A percentile compares a stretch with the other conserved stretches of the same genome.
Conservation (phyloP, 2,888 invertebrate species). For the Drosophila buzzatii region DNA sequence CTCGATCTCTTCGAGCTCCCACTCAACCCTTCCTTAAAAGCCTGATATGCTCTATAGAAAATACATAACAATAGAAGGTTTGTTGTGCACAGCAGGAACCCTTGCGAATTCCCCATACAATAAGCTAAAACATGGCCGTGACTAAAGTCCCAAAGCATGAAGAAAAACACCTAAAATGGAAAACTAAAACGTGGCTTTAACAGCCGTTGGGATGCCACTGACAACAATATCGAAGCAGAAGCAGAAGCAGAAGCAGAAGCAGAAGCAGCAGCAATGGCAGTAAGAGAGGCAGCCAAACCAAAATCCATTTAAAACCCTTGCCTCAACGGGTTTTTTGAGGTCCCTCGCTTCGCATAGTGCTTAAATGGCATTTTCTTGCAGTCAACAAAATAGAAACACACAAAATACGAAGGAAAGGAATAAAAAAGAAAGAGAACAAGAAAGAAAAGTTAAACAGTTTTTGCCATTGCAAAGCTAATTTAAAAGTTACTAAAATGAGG, state of each 20-base stretch:
- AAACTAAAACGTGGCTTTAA: conserved; percentile 74
- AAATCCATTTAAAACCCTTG: conserved; percentile 75
- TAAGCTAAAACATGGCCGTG: conserved; percentile 67
- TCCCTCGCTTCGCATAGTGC: conserved; percentile 53
- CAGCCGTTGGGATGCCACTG: conserved; percentile 58
- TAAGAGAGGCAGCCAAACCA: conserved; percentile 30
- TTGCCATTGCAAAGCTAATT: conserved; percentile 67
- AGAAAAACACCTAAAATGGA: conserved; percentile 67
- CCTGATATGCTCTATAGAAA: conserved; percentile 61
- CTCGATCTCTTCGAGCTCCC: not conserved
- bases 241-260: too few relatives aligned
- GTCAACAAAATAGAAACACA: conserved; percentile 52
- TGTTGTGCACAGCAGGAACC: conserved; percentile 37
- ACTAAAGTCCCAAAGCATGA: conserved; percentile 58
- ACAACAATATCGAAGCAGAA: conserved; percentile 48
- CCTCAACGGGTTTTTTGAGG: conserved; percentile 40
- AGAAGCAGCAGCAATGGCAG: not conserved
- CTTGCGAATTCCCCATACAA: conserved; percentile 71
- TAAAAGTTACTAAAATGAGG: conserved; percentile 78
- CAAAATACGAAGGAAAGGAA: conserved; percentile 28
- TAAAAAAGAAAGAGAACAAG: not conserved
- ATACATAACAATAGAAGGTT: conserved; percentile 63
- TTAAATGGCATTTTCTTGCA: conserved; percentile 72
- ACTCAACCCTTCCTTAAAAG: conserved; percentile 36
- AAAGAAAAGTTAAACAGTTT: conserved; percentile 44